A percentile compares a stretch with the other conserved stretches of the same genome.
Evolutionary conservation across 37 sponge, comb jelly and placozoan species (phyloP).

Genomic region (Tethya wilhelma): DNA sequence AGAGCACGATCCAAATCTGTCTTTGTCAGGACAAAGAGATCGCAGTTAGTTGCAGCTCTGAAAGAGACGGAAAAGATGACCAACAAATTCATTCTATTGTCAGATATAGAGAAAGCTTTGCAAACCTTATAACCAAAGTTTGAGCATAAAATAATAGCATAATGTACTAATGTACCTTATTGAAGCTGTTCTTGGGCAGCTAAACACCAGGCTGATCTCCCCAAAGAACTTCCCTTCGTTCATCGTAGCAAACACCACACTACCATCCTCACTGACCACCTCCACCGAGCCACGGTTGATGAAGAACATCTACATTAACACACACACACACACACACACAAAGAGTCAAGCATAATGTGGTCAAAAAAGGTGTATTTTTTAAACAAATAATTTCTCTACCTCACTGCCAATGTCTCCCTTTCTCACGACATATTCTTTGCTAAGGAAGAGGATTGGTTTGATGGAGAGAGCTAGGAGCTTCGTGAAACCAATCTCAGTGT

Average conservation of each 20-base stretch:
- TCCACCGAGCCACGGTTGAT: conserved; percentile 78
- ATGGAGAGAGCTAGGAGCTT: conserved; percentile 79
- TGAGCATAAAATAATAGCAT: too few species aligned
- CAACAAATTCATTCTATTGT: neutral
- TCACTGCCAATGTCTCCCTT: conserved; percentile 85
- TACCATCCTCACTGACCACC: conserved; percentile 79
- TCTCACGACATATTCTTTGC: conserved; percentile 70
- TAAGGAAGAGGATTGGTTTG: conserved; percentile 73
- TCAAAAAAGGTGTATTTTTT: neutral
- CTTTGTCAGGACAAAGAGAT: conserved; percentile 76
- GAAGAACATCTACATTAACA: conserved; percentile 67
- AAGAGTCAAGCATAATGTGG: neutral
- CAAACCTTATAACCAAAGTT: too few species aligned
- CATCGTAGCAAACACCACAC: conserved; percentile 63
- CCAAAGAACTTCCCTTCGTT: conserved; percentile 85
- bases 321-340: neutral
- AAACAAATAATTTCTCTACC: conserved; percentile 13
- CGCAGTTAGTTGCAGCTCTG: conserved; percentile 82
- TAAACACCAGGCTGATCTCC: conserved; percentile 71
- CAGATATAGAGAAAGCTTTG: too few species aligned
- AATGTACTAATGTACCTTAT: conserved; percentile 37
- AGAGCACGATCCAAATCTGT: conserved; percentile 70
- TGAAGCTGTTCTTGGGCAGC: conserved; percentile 67
- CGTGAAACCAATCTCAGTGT: conserved; percentile 80
- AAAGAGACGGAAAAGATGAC: too few species aligned